Evolutionary conservation across 2,113 vertebrate species (phyloP).

Genomic region (Smithornis capensis): DNA sequence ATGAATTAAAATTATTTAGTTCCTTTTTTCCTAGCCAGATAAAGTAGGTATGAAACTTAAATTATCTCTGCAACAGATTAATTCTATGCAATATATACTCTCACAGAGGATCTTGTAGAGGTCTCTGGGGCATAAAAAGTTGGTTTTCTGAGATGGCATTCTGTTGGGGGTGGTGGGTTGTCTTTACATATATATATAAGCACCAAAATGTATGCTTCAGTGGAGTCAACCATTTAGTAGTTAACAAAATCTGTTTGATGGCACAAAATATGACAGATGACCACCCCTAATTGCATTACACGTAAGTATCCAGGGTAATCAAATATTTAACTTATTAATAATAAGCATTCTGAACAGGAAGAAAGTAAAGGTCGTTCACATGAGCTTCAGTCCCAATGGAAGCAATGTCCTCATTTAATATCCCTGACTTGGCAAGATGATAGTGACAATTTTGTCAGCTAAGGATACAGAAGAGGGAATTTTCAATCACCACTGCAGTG

Average conservation of each 20-base stretch:
- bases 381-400: not conserved
- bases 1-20: not conserved
- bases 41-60: not conserved
- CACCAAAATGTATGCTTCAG: not conserved
- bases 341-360: conserved; percentile 26
- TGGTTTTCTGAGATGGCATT: not conserved
- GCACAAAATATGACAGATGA: not conserved
- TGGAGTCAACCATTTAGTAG: not conserved
- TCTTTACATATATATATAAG: not conserved
- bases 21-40: not conserved
- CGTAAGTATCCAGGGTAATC: conserved; percentile 32
- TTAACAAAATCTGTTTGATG: not conserved
- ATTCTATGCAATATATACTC: not conserved
- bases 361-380: conserved; percentile 20
- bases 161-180: not conserved
- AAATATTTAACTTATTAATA: conserved; percentile 45
- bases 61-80: not conserved
- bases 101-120: not conserved
- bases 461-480: not conserved
- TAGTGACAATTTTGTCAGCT: not conserved
- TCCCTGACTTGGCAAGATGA: not conserved
- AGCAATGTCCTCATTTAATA: conserved; percentile 9
- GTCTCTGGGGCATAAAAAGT: not conserved
- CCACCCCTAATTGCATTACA: not conserved
- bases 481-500: not conserved